phyloP scores from a whole-genome alignment of 2,888 invertebrate genomes.

The Fragum whitleyi region DNA sequence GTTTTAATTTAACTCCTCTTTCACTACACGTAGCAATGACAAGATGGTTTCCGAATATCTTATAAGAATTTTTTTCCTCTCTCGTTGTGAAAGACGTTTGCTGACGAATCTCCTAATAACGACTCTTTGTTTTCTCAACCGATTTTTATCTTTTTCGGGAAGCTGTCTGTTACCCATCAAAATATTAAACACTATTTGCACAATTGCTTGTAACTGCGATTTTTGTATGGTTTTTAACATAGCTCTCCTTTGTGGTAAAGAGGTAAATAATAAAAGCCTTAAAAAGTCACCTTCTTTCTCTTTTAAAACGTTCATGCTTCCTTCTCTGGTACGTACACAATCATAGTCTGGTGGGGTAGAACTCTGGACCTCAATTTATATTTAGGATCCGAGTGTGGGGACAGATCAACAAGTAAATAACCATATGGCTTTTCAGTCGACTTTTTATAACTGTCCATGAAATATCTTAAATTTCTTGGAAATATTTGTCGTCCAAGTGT shows the following conservation, averaged over 20 bases:
- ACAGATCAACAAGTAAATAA: conserved; percentile 46
- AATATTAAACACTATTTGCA: conserved; percentile 12
- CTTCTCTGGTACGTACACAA: conserved; percentile 38
- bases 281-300: conserved; percentile 42
- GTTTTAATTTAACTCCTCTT: conserved; percentile 1
- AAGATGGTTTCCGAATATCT: conserved; percentile 36
- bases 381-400: conserved; percentile 36
- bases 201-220: conserved; percentile 19
- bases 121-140: conserved; percentile 24
- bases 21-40: conserved; percentile 25
- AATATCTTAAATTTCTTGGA: conserved; percentile 47
- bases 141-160: conserved; percentile 29
- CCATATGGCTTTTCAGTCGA: conserved; percentile 33
- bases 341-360: conserved; percentile 46
- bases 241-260: conserved; percentile 28
- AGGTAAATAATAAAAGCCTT: conserved; percentile 21
- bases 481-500: conserved; percentile 55
- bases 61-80: conserved; percentile 27
- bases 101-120: conserved; percentile 40
- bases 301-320: conserved; percentile 27
- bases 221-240: conserved; percentile 38
- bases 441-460: conserved; percentile 49
- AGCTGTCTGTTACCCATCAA: conserved; percentile 18
- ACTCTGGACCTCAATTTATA: conserved; percentile 45
- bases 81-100: conserved; percentile 26